Conservation (phyloP, 2,888 invertebrate species). For the Heliconius ethilla region DNA sequence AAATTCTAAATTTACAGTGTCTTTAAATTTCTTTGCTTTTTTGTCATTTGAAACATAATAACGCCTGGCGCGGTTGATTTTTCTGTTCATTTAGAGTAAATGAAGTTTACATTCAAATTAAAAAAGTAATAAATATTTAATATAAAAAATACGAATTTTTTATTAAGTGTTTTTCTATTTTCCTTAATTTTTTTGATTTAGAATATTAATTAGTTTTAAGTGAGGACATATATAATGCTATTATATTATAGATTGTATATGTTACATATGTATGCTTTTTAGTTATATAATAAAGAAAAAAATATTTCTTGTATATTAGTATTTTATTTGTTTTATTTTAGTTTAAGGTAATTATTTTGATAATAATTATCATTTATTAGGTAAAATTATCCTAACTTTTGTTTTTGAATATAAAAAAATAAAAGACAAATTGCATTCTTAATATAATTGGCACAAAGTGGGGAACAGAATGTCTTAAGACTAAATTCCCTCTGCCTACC, state of each 20-base stretch:
- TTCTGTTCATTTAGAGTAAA: neutral
- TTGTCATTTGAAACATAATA: neutral
- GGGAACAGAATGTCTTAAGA: neutral
- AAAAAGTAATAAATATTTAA: neutral
- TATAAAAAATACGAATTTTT: neutral
- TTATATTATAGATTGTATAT: neutral
- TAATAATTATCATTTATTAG: neutral
- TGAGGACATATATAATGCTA: conserved; percentile 1
- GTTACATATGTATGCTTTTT: conserved; percentile 4
- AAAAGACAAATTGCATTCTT: neutral
- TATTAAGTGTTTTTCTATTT: neutral
- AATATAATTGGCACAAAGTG: neutral
- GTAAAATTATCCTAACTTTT: neutral
- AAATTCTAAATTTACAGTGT: conserved; percentile 30
- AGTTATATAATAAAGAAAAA: conserved; percentile 5
- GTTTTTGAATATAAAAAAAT: neutral
- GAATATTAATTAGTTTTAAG: neutral
- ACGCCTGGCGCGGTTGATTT: conserved; percentile 15
- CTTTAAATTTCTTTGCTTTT: neutral
- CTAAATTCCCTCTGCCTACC: neutral
- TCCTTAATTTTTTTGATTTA: neutral
- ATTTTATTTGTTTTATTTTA: neutral
- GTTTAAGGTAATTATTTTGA: neutral
- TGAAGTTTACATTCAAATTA: neutral
- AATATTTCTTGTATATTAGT: neutral